Conservation (phyloP, 2,888 invertebrate species). For the Himalopsyche japonica region DNA sequence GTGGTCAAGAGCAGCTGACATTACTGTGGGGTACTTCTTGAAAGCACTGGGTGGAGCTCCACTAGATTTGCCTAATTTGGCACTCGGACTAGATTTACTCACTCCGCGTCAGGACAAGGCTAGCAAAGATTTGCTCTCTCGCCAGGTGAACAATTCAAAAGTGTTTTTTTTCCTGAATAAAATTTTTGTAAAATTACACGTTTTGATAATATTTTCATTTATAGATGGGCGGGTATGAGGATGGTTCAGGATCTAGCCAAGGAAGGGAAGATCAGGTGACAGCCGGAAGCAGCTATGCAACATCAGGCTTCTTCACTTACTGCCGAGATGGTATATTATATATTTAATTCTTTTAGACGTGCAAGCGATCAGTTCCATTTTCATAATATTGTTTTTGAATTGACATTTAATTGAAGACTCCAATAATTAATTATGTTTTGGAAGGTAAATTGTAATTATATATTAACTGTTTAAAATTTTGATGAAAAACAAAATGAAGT, state of each 20-base stretch:
- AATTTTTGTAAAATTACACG: no score
- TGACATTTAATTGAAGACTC: no score
- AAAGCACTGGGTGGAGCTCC: conserved; percentile 52
- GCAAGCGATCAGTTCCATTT: no score
- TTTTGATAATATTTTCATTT: not conserved
- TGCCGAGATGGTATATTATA: conserved; percentile 26
- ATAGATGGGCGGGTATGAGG: conserved; percentile 19
- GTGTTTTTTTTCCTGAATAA: no score
- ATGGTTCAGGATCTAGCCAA: conserved; percentile 7
- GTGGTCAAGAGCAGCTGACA: conserved; percentile 48
- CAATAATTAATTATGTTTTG: no score
- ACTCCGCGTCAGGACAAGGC: conserved; percentile 41
- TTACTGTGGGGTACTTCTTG: conserved; percentile 59
- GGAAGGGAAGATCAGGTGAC: conserved; percentile 19
- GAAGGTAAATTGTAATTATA: no score
- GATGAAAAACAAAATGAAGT: no score
- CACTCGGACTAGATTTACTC: conserved; percentile 41
- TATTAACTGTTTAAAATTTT: no score
- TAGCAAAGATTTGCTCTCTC: not conserved
- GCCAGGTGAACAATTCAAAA: not conserved
- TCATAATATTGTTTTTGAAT: no score
- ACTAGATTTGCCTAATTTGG: conserved; percentile 49
- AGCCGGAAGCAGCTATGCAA: conserved; percentile 29
- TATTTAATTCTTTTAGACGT: no score
- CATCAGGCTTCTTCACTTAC: conserved; percentile 31